Evolutionary conservation across 2,113 vertebrate species (phyloP), one percentile per base, ranked within the genome.

Genomic region (Centropus unirufus): DNA sequence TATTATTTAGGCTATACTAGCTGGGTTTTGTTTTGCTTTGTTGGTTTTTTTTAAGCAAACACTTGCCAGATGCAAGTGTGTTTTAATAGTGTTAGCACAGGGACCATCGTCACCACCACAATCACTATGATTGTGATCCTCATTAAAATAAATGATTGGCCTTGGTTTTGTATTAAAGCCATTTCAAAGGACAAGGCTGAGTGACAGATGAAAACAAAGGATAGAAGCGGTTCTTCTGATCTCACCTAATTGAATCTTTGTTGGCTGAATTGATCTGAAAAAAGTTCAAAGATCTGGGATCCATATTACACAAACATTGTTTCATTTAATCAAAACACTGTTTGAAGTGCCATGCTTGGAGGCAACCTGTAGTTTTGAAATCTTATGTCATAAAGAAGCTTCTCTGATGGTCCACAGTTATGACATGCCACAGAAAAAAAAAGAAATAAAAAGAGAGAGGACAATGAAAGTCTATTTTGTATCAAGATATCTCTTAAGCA

Each of bases 361-460:
- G 96, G 96, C 97, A 98, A 98, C 98, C 98, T 98, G 98, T 98
- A 97, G 98, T 98, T 99, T 99, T 99, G 98, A 99, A 98, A 98
- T 96, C 92, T 97, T 97, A 98, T 98, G 97, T 98, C 94, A 86
- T 77, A 72, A 73, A 59, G 97, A 98, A 97, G 93, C 96, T 98
- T 93, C 55, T 66, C 78, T 96, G 97, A 92, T 57, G 70, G 77
- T 74, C 74, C 30, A 57, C 52, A 83, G 82, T 89, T 92, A 93
- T 26, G 94, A 96, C 80, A 93, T 83, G 52, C 55, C 70, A 72
- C 92, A 93, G 42, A 78, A 90, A 49, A 95, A 94, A 92, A 46
- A 92, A 86, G 94, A 97, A 46, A 34, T 70, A 42, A 92, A 92
- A 91, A 77, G 57, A 59, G 81, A 97, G 87, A 92, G 17, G 36